Base-by-base conservation (phyloP, 2,888 invertebrate species). In the Siphonodentalium dalli region DNA sequence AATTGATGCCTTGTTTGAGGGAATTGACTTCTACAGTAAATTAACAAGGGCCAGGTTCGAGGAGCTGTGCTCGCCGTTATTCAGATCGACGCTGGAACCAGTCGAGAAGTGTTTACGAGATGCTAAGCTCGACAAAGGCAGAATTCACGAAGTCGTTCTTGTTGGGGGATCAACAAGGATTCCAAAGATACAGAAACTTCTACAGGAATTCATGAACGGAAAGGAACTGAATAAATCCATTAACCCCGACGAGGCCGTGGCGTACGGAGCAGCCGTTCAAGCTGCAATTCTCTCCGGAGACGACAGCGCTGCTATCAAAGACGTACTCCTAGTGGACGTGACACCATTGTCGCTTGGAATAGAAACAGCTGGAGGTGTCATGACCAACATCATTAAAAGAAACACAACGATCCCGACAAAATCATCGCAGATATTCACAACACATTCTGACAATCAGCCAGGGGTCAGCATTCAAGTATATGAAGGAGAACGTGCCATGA, bases 231-330 rank as follows among this genome's bases (percentile, higher is more conserved):
- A 72, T 55, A 69, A 71, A 46, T 71, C 71, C 18, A 74, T 96
- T 85, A 95, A 97, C 82, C 95, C 96, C 13, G 96, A 97, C 83
- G 95, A 97, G 84, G 96, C 96, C 71, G 95, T 96, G 9, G 96
- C 96, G 4, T 96, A 71, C 37, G 69, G 71, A 21, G 70, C 71
- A 9, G 70, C 76, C 27, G 76, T 80, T 11, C 76, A 76, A 58
- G 77, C 76, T 7, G 76, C 77, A 27, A 65, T 95, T 76, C 85
- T 97, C 74, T 90, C 90, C 80, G 93, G 86, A 85, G 80, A 86
- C 74, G 83, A 84, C 61, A 66, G 84, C 23, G 82, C 83, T 54
- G 75, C 77, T 27, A 89, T 96, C 1, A 93, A 96, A 84, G 94
- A 93, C 69, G 88, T 93, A 0, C 83, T 93, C 5, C 83, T 93